Percentiles rank a stretch among this genome's conserved stretches.
Evolutionary conservation across 2,797 vertebrate species (phyloP).

Genomic region (Sternotherus odoratus): DNA sequence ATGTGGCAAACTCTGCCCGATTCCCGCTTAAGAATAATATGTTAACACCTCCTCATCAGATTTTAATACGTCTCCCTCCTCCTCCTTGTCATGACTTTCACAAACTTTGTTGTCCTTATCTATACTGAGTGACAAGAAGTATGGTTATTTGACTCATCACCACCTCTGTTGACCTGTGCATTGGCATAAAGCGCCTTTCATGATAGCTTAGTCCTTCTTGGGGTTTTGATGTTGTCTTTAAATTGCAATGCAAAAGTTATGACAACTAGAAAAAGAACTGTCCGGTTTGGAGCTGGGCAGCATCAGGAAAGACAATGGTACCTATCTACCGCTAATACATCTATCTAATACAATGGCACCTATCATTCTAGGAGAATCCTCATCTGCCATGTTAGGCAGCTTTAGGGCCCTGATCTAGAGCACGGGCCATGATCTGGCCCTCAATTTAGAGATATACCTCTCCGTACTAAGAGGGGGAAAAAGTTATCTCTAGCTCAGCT

Average conservation of each 20-base stretch:
- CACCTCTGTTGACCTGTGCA: constrained; percentile 24
- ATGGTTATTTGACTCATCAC: neutral
- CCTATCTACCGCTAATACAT: neutral
- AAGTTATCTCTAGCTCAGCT: neutral
- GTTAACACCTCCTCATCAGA: neutral
- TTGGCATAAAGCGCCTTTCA: neutral
- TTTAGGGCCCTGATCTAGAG: neutral
- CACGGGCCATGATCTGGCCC: neutral
- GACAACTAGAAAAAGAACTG: constrained; percentile 34
- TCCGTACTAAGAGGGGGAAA: neutral
- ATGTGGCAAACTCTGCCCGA: neutral
- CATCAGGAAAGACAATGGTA: constrained; percentile 51
- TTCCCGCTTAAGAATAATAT: neutral
- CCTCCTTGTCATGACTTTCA: constrained; percentile 1
- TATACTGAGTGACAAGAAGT: neutral
- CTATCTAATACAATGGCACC: constrained; percentile 25
- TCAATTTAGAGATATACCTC: neutral
- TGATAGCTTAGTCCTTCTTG: constrained; percentile 37
- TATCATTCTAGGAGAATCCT: constrained; percentile 42
- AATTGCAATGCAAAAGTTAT: constrained; percentile 43
- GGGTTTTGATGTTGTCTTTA: constrained; percentile 50
- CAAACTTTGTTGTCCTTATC: neutral
- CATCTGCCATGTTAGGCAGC: neutral
- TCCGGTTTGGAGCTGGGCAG: constrained; percentile 38
- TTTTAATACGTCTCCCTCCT: neutral